A percentile compares a stretch with the other conserved stretches of the same genome.
Evolutionary conservation across 2,113 vertebrate species (phyloP).

Genomic region (Thymallus thymallus): DNA sequence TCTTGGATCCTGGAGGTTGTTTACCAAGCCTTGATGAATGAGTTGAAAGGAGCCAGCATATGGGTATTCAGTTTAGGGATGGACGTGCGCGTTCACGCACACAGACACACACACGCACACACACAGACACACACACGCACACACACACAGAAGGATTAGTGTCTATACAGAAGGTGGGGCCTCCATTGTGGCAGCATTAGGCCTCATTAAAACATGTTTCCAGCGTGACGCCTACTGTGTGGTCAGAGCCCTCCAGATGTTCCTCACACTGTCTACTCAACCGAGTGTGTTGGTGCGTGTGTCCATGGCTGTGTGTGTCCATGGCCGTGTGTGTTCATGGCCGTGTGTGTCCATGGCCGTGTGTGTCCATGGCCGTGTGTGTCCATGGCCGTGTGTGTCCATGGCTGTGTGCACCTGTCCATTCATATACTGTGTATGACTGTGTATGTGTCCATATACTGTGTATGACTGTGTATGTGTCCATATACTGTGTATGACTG

Average conservation of each 20-base stretch:
- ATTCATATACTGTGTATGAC: no score
- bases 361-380: no score
- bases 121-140: constrained; percentile 20
- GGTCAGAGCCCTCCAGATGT: constrained; percentile 64
- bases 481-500: background rate
- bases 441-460: no score
- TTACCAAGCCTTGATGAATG: constrained; percentile 63
- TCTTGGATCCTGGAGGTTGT: constrained; percentile 46
- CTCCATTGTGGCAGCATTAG: constrained; percentile 57
- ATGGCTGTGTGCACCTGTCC: no score
- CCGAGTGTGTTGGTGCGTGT: constrained; percentile 5
- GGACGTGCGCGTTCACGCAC: background rate
- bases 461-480: no score
- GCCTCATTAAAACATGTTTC: constrained; percentile 63
- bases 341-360: no score
- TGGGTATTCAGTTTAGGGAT: constrained; percentile 48
- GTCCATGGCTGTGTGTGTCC: no score
- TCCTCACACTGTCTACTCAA: constrained; percentile 34
- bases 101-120: constrained; percentile 19
- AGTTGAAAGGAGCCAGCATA: constrained; percentile 63
- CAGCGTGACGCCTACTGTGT: constrained; percentile 28
- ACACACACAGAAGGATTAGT: constrained; percentile 57
- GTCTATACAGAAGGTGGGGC: constrained; percentile 48
- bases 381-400: no score
- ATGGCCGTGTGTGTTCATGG: no score